These are phyloP conservation scores for Drosophila albomicans DNA, from an alignment of 1,140 invertebrate species.

Conservation along the genomic window DNA sequence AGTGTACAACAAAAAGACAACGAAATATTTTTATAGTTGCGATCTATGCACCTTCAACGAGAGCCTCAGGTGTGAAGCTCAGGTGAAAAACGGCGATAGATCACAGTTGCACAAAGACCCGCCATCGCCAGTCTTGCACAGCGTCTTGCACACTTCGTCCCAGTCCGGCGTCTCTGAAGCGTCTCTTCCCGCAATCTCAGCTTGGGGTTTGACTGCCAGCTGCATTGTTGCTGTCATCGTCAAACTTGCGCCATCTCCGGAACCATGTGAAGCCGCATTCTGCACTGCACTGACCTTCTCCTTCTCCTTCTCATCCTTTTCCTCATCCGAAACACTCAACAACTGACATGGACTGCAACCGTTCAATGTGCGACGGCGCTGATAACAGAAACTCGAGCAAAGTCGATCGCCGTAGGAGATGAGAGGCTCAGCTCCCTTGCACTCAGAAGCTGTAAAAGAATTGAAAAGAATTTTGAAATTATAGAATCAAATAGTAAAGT, in stretches of 20 bases:
- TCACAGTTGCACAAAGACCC: constrained; percentile 87
- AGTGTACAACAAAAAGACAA: constrained; percentile 45
- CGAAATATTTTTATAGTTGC: constrained; percentile 53
- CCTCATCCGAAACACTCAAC: constrained; percentile 36
- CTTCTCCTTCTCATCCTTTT: not conserved
- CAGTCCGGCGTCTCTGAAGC: constrained; percentile 74
- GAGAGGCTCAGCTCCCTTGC: constrained; percentile 15
- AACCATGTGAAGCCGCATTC: constrained; percentile 62
- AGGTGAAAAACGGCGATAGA: constrained; percentile 85
- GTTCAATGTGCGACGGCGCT: constrained; percentile 53
- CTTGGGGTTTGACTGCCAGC: constrained; percentile 7
- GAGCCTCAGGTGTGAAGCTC: constrained; percentile 4
- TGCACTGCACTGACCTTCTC: constrained; percentile 53
- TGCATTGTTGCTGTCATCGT: constrained; percentile 9
- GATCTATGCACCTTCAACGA: constrained; percentile 60
- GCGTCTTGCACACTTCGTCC: constrained; percentile 85
- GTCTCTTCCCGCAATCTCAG: not conserved
- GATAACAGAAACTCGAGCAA: constrained; percentile 67
- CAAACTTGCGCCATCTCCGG: constrained; percentile 16
- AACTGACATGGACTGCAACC: constrained; percentile 75
- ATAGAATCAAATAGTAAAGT: not conserved
- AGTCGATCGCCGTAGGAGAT: constrained; percentile 46
- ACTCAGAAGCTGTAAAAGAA: constrained; percentile 2
- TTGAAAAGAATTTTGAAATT: not conserved
- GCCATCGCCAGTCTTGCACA: constrained; percentile 86